Percentiles rank a stretch among this genome's conserved stretches.
phyloP scores from a whole-genome alignment of 1,140 invertebrate genomes.

The Neocloeon triangulifer region DNA sequence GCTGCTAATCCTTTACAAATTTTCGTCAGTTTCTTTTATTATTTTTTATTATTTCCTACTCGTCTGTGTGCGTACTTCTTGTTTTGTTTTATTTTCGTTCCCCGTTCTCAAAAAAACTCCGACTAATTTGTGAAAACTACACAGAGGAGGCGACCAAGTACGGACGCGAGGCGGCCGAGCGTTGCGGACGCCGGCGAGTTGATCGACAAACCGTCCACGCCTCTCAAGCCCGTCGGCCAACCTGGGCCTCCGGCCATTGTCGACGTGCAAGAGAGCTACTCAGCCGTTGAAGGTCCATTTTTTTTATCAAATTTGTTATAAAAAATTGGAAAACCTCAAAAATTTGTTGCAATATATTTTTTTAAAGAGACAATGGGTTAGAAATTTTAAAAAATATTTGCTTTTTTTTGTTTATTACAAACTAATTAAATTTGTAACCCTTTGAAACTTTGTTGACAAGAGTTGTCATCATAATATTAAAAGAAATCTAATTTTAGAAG shows the following conservation, averaged over 20 bases:
- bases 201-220: slow-evolving; percentile 78
- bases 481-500: too few species aligned
- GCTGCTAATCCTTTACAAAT: too few species aligned
- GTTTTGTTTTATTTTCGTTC: slow-evolving; percentile 3
- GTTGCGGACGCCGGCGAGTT: slow-evolving; percentile 66
- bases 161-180: slow-evolving; percentile 63
- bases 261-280: slow-evolving; percentile 73
- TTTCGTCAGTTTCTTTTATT: too few species aligned
- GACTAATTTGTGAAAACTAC: slow-evolving; percentile 8
- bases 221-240: slow-evolving; percentile 48
- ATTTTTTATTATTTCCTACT: slow-evolving; percentile 2
- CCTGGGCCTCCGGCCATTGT: slow-evolving; percentile 67
- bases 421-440: too few species aligned
- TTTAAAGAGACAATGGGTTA: too few species aligned
- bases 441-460: too few species aligned
- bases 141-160: slow-evolving; percentile 62
- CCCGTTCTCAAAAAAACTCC: neutral
- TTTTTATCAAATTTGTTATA: too few species aligned
- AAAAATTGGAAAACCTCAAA: too few species aligned
- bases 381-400: too few species aligned
- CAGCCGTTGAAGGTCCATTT: slow-evolving; percentile 86
- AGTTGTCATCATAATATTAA: too few species aligned
- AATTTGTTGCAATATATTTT: too few species aligned
- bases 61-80: slow-evolving; percentile 1
- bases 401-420: too few species aligned